Conservation (phyloP, 1,140 invertebrate species). For the Scaptomyza montana region DNA sequence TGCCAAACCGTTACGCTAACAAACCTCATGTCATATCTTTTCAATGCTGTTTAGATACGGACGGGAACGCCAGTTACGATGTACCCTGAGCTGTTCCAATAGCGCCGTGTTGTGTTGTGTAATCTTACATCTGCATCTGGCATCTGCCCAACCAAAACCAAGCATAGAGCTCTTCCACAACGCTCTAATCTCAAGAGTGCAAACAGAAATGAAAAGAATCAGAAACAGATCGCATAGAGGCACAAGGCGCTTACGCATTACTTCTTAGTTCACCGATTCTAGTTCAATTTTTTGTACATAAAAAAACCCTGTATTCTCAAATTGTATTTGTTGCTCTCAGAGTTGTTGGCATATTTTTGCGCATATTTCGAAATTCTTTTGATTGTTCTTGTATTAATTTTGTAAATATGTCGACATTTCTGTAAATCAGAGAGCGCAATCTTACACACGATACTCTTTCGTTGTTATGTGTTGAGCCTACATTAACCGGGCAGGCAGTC, state of each 20-base stretch:
- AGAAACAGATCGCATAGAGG: conserved; percentile 44
- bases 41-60: conserved; percentile 83
- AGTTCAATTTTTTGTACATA: conserved; percentile 53
- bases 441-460: conserved; percentile 33
- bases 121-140: conserved; percentile 44
- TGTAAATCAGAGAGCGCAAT: conserved; percentile 65
- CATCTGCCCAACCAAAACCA: conserved; percentile 68
- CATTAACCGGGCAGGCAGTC: conserved; percentile 53
- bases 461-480: conserved; percentile 35
- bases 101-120: conserved; percentile 78
- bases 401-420: conserved; percentile 79
- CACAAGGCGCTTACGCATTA: conserved; percentile 33
- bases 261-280: conserved; percentile 60
- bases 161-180: conserved; percentile 64
- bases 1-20: conserved; percentile 75
- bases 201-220: conserved; percentile 61
- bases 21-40: conserved; percentile 82
- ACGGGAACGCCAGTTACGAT: conserved; percentile 82
- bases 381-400: conserved; percentile 73
- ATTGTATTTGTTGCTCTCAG: conserved; percentile 70
- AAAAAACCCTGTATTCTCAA: conserved; percentile 36
- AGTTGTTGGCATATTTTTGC: conserved; percentile 76
- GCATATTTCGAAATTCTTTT: conserved; percentile 47
- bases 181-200: conserved; percentile 51
- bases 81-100: conserved; percentile 82